Percentiles rank a stretch among this genome's conserved stretches.
Evolutionary conservation across 2,113 vertebrate species (phyloP).

Genomic region (Gopherus evgoodei): DNA sequence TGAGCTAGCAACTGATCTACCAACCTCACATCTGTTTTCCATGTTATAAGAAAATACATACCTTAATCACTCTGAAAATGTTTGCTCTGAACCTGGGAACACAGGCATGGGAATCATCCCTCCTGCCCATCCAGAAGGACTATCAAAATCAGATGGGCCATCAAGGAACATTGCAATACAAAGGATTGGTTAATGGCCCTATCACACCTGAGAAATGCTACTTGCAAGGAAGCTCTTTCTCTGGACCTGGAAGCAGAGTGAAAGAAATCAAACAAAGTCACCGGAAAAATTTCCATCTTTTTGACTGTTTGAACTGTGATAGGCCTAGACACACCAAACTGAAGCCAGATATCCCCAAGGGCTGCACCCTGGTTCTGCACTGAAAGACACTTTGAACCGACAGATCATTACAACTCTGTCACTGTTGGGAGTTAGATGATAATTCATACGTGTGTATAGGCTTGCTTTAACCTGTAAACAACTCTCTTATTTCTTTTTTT

Average conservation of each 20-base stretch:
- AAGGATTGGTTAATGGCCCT: neutral
- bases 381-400: too few relatives aligned
- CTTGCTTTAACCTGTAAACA: too few relatives aligned
- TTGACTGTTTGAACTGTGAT: too few relatives aligned
- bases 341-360: too few relatives aligned
- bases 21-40: neutral
- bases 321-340: too few relatives aligned
- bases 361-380: too few relatives aligned
- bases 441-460: too few relatives aligned
- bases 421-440: too few relatives aligned
- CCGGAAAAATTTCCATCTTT: too few relatives aligned
- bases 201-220: neutral
- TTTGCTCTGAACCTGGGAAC: neutral
- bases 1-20: too few relatives aligned
- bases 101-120: neutral
- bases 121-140: neutral
- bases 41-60: neutral
- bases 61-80: neutral
- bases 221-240: neutral
- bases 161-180: neutral
- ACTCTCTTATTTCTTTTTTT: too few relatives aligned
- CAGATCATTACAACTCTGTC: too few relatives aligned
- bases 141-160: neutral
- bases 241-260: neutral
- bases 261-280: neutral